Base-by-base conservation (phyloP, 92 coral and sea anemone genomes). In the Pocillopora meandrina region DNA sequence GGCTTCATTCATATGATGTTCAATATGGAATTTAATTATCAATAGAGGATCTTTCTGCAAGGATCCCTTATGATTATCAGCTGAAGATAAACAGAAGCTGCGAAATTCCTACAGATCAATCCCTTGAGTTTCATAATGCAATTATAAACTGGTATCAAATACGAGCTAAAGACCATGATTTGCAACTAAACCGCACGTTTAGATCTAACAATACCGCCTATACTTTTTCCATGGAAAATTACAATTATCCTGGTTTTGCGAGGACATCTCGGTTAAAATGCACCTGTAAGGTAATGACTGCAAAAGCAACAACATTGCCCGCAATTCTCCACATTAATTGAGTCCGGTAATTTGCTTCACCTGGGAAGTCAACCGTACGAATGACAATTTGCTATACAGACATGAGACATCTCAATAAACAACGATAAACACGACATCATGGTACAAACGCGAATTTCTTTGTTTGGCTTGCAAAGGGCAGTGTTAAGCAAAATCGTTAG, bases 351-450 rank as follows among this genome's bases (percentile, higher is more conserved):
- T 42, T 42, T 42, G 52, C 52, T 42, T 42, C 52, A 42, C 52
- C 8, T 42, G 8, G 52, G 52, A 42, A 42, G 52, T 42, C 52
- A 3, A 42, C 4, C 5, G 52, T 42, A 42, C 52, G 52, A 42
- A 7, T 42, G 52, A 7, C 5, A 42, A 42, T 42, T 42, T 42
- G 52, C 52, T 42, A 7, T 55, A 5, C 20, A 68, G 73, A 33
- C 73, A 33, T 23, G 18, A 70, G 74, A 70, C 74, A 70, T 70
- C 55, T 17, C 74, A 36, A 70, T 70, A 12, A 42, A 19, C 74
- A 70, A 10, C 20, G 16, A 70, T 55, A 12, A 8, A 65, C 14
- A 21, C 34, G 15, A 14, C 35, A 2, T 34, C 31, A 65, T 20
- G 34, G 12, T 5, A 34, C 14, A 23, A 31, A 20, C 12, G 10